Conservation (phyloP, 2,113 vertebrate genomes). For the Egretta garzetta region DNA sequence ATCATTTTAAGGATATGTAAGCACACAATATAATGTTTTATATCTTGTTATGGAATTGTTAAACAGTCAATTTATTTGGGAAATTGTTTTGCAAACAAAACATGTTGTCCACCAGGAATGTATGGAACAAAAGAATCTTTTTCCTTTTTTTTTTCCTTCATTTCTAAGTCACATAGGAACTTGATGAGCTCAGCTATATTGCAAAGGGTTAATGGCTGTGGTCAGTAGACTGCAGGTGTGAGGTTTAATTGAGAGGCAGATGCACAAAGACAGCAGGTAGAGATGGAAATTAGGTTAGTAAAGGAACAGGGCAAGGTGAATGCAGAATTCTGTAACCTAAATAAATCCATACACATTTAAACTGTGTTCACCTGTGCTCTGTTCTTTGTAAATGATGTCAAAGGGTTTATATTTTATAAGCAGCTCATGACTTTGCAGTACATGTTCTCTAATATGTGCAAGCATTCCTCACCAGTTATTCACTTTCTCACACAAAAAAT, state of each 20-base stretch:
- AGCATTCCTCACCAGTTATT: background rate
- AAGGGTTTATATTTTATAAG: background rate
- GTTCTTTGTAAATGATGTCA: background rate
- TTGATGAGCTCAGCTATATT: background rate
- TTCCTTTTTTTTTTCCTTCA: background rate
- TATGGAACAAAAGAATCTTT: background rate
- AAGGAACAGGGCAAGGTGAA: conserved; percentile 15
- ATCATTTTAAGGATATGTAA: background rate
- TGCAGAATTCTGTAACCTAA: background rate
- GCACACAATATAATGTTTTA: background rate
- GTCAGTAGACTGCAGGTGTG: background rate
- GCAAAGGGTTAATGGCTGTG: background rate
- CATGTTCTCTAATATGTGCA: background rate
- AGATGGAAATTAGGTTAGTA: conserved; percentile 16
- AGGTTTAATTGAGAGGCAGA: conserved; percentile 33
- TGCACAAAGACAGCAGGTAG: conserved; percentile 23
- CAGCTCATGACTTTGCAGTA: background rate
- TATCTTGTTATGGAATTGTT: background rate
- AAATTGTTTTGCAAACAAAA: background rate
- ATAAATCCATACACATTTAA: background rate
- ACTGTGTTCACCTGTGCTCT: background rate
- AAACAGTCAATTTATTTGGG: background rate
- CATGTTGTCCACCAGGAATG: background rate
- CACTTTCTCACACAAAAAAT: background rate
- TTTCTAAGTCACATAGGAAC: background rate